Evolutionary conservation across 2,797 vertebrate species (phyloP).

Genomic region (Lindbergichthys nudifrons): DNA sequence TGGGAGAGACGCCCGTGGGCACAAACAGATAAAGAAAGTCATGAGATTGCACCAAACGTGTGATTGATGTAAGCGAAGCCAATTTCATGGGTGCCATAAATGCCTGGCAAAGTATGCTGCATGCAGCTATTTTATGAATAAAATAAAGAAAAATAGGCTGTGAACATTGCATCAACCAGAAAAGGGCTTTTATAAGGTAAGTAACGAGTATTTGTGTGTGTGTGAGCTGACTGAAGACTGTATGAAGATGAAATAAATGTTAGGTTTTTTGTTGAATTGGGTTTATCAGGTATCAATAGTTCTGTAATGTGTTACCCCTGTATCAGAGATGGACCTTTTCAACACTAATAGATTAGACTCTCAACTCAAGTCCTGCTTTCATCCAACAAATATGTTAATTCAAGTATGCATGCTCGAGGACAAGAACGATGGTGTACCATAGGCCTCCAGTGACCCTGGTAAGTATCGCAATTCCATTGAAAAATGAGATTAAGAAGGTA

Average conservation of each 20-base stretch:
- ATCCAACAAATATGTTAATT: slow-evolving; percentile 1
- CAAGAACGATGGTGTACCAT: not conserved
- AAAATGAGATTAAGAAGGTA: slow-evolving; percentile 3
- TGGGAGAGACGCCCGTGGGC: slow-evolving; percentile 28
- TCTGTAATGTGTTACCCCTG: not conserved
- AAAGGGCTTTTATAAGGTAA: not conserved
- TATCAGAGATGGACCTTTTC: slow-evolving; percentile 1
- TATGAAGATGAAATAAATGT: slow-evolving; percentile 5
- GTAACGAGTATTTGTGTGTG: not conserved
- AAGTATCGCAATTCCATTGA: slow-evolving; percentile 4
- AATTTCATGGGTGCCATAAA: slow-evolving; percentile 46
- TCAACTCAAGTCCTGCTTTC: slow-evolving; percentile 5
- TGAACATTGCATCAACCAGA: not conserved
- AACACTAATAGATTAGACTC: not conserved
- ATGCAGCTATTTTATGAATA: slow-evolving; percentile 44
- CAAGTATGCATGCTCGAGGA: not conserved
- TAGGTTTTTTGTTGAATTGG: not conserved
- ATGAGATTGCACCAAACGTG: slow-evolving; percentile 53
- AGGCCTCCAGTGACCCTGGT: not conserved
- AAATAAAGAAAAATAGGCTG: not conserved
- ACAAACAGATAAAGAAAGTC: slow-evolving; percentile 53
- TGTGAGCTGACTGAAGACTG: slow-evolving; percentile 1
- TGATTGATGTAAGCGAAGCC: slow-evolving; percentile 54
- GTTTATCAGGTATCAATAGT: not conserved
- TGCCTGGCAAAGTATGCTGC: slow-evolving; percentile 28